Evolutionary conservation across 2,113 vertebrate genomes (phyloP).

Genomic region (Otis tarda): DNA sequence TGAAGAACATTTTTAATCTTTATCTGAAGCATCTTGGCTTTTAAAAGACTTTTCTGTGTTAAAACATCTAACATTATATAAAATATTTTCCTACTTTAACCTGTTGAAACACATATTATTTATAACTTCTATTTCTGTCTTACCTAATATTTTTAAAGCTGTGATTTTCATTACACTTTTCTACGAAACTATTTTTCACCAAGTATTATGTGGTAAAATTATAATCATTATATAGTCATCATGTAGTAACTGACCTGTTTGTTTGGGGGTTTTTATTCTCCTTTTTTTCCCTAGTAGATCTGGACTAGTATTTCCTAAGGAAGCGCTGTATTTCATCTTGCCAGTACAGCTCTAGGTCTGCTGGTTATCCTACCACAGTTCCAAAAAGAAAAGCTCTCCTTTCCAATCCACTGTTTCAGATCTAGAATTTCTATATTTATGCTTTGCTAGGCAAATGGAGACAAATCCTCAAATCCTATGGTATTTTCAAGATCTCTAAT

Average conservation of each 20-base stretch:
- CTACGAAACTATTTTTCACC: not conserved
- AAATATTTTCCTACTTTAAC: not conserved
- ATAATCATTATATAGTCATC: not conserved
- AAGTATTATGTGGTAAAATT: not conserved
- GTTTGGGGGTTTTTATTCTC: not conserved
- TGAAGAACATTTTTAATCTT: not conserved
- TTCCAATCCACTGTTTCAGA: not conserved
- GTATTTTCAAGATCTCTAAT: slow-evolving; percentile 1
- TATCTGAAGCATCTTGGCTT: not conserved
- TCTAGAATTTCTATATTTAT: slow-evolving; percentile 3
- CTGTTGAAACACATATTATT: not conserved
- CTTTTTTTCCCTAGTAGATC: not conserved
- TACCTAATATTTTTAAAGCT: not conserved
- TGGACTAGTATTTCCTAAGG: not conserved
- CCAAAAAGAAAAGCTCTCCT: not conserved
- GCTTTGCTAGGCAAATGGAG: not conserved
- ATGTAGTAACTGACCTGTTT: not conserved
- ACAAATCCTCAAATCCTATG: slow-evolving; percentile 35
- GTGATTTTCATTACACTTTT: not conserved
- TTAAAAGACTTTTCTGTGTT: not conserved
- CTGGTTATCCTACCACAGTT: not conserved
- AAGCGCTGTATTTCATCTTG: not conserved
- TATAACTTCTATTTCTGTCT: not conserved
- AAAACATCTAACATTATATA: not conserved
- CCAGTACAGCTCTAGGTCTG: not conserved